Evolutionary conservation across 2,113 vertebrate genomes (phyloP).

Genomic region (Trochalopteron elliotii): DNA sequence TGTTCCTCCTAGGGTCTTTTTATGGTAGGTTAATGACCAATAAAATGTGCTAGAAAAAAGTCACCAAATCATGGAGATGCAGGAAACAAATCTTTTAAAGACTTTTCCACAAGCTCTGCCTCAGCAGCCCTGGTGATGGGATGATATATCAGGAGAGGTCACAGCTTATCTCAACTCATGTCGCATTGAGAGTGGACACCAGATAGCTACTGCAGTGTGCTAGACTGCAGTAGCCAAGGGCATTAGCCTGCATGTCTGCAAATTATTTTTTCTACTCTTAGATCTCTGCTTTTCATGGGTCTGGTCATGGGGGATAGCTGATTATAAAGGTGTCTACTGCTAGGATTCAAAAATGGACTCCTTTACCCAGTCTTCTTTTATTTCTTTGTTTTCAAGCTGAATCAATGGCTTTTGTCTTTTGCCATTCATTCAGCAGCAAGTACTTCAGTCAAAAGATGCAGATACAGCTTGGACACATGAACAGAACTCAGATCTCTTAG

Average conservation of each 20-base stretch:
- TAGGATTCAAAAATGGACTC: not conserved
- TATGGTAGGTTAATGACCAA: not conserved
- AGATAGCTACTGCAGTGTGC: not conserved
- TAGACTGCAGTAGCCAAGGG: not conserved
- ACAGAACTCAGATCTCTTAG: not conserved
- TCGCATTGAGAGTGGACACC: not conserved
- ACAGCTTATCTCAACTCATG: not conserved
- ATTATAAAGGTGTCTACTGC: not conserved
- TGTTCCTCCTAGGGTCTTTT: not conserved
- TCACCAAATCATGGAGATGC: not conserved
- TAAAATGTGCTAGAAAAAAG: not conserved
- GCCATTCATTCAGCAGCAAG: not conserved
- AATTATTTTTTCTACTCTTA: not conserved
- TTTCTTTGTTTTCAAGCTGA: not conserved
- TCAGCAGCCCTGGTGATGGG: not conserved
- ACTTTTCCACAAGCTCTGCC: not conserved
- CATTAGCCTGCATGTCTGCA: not conserved
- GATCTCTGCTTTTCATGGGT: not conserved
- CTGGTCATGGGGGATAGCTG: not conserved
- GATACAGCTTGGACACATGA: not conserved
- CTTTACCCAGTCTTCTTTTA: too few relatives aligned
- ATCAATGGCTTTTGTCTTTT: not conserved
- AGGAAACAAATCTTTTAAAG: not conserved
- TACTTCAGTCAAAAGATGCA: not conserved
- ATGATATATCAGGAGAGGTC: not conserved